A percentile compares a stretch with the other conserved stretches of the same genome.
These are phyloP conservation scores for Borostomias antarcticus DNA, from an alignment of 2,797 vertebrate genomes.

Conservation along the genomic window DNA sequence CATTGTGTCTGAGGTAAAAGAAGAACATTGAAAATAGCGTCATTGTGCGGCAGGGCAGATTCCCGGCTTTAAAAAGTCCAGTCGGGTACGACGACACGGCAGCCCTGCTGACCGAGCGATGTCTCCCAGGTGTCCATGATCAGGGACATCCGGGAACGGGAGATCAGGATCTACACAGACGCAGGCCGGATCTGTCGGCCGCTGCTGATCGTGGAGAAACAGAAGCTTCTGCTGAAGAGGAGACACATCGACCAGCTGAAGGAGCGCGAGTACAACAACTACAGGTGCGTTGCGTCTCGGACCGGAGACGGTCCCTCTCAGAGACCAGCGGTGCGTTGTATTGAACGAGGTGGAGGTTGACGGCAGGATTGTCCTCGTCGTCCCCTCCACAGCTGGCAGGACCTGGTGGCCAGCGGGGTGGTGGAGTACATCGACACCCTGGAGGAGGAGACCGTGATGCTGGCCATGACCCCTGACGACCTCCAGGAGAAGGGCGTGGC, in stretches of 20 bases:
- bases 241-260: slow-evolving; percentile 97
- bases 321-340: too few relatives aligned
- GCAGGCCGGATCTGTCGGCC: slow-evolving; percentile 96
- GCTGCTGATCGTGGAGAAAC: slow-evolving; percentile 95
- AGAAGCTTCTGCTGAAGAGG: slow-evolving; percentile 94
- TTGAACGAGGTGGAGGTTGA: background rate
- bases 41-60: background rate
- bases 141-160: slow-evolving; percentile 93
- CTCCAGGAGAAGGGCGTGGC: slow-evolving; percentile 98
- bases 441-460: slow-evolving; percentile 98
- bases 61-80: too few relatives aligned
- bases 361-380: background rate
- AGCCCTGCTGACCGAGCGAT: too few relatives aligned
- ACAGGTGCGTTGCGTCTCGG: slow-evolving; percentile 85
- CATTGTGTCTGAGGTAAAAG: slow-evolving; percentile 97
- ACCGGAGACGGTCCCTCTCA: too few relatives aligned
- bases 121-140: slow-evolving; percentile 97
- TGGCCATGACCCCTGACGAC: slow-evolving; percentile 98
- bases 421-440: slow-evolving; percentile 98
- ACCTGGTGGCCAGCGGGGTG: slow-evolving; percentile 95
- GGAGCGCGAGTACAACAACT: slow-evolving; percentile 98
- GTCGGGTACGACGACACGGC: too few relatives aligned
- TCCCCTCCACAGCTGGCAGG: slow-evolving; percentile 87
- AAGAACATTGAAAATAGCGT: background rate
- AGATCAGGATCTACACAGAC: slow-evolving; percentile 97